phyloP scores from a whole-genome alignment of 35 echinoderm and acorn worm species.

The Stichopus chloronotus region DNA sequence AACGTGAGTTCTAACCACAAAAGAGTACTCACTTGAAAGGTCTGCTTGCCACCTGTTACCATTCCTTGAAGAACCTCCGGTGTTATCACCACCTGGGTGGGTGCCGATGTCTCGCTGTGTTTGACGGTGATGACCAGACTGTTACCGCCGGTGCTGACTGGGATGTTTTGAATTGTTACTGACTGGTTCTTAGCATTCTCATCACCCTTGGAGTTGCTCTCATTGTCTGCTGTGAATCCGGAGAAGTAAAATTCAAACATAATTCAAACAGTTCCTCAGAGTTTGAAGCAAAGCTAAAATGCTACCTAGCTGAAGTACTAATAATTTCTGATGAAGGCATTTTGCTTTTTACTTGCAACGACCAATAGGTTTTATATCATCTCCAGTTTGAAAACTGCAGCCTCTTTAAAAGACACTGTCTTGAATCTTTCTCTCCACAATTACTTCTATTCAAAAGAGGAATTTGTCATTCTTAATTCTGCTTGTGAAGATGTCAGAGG shows the following conservation, averaged over 20 bases:
- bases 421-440: background rate
- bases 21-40: background rate
- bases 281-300: background rate
- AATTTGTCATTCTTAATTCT: background rate
- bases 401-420: too few relatives aligned
- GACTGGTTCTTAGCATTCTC: conserved; percentile 41
- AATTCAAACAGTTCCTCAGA: background rate
- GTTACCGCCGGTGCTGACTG: conserved; percentile 59
- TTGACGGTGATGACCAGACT: conserved; percentile 91
- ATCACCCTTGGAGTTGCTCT: background rate
- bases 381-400: too few relatives aligned
- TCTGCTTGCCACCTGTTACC: conserved; percentile 2
- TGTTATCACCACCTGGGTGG: conserved; percentile 86
- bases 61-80: conserved; percentile 62
- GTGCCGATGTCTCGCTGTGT: conserved; percentile 57
- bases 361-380: too few relatives aligned
- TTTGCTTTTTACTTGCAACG: background rate
- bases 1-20: background rate
- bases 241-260: background rate
- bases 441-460: background rate
- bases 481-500: background rate
- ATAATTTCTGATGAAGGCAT: background rate
- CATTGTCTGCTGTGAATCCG: background rate
- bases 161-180: conserved; percentile 79
- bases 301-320: background rate